Base-by-base conservation (phyloP, 2,888 invertebrate species). In the Aromia moschata region DNA sequence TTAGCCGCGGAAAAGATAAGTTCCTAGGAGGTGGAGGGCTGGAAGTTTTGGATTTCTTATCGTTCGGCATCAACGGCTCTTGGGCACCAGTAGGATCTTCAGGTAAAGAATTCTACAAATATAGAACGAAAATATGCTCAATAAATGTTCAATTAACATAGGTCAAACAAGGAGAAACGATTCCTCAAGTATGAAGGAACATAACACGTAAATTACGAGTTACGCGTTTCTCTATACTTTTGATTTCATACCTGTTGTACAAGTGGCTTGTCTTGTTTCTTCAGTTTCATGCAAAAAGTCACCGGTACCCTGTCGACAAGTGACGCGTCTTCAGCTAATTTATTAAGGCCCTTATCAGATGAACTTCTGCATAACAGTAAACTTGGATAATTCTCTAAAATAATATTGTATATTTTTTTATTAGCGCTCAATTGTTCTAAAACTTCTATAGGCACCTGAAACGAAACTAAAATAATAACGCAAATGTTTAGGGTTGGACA, bases 331-430 rank as follows among this genome's bases (percentile, higher is more conserved):
- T 78, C 74, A 11, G 67, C 64, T 16, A 78, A 59, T 51, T 74
- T 75, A 65, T 81, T 78, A 1, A 89, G 74, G 63, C 86, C 86
- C 51, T 86, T 86, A 67, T 89, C 89, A 0, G 89, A 89, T 47
- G 83, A 82, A 70, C 88, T 87, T 70, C 87, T 83, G 65, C 88
- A 83, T 37, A 86, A 81, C 54, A 91, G 75, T 31, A 91, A 76
- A 53, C 87, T 87, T 2, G 91, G 91, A 75, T 91, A 90, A 72
- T 90, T 90, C 74, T 89, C 88, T 64, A 91, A 78, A 57, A 91
- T 87, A 9, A 90, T 86, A 62, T 87, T 88, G 78, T 89, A 90
- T 3, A 90, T 80, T 45, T 85, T 84, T 60, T 87, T 87, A 72
- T 90, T 90, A 38, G 85, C 78, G 60, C 85, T 81, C 14, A 90